Evolutionary conservation across 2,113 vertebrate species (phyloP).

Genomic region (Morone chrysops): DNA sequence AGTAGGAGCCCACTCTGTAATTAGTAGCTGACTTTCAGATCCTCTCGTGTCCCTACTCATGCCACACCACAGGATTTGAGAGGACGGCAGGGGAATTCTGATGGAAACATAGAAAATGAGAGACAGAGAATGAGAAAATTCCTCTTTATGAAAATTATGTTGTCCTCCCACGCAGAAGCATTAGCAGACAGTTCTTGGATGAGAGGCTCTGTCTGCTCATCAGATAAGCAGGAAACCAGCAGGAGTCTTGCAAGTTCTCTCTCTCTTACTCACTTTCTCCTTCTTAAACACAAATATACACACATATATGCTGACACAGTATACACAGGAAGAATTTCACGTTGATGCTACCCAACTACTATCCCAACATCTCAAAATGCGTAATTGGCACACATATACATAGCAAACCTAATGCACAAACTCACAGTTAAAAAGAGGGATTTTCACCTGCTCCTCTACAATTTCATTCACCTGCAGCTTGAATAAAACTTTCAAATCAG

Average conservation of each 20-base stretch:
- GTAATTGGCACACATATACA: not conserved
- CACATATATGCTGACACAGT: not conserved
- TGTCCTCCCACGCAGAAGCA: slow-evolving; percentile 46
- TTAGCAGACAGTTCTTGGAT: slow-evolving; percentile 54
- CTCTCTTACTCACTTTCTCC: not conserved
- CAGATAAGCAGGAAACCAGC: slow-evolving; percentile 55
- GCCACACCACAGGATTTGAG: slow-evolving; percentile 42
- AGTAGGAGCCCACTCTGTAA: slow-evolving; percentile 63
- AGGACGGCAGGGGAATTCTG: slow-evolving; percentile 40
- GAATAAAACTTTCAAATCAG: slow-evolving; percentile 12
- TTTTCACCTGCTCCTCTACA: not conserved
- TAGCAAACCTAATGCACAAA: not conserved
- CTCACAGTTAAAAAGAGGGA: not conserved
- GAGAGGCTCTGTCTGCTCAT: slow-evolving; percentile 59
- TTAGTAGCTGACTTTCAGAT: slow-evolving; percentile 63
- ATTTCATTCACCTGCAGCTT: slow-evolving; percentile 30
- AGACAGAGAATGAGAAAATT: slow-evolving; percentile 46
- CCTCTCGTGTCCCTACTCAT: slow-evolving; percentile 43
- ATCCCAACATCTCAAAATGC: not conserved
- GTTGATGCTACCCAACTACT: not conserved
- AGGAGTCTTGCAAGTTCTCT: slow-evolving; percentile 31
- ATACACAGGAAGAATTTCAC: not conserved
- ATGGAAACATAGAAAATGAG: slow-evolving; percentile 35
- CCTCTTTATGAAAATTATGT: slow-evolving; percentile 51
- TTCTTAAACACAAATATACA: slow-evolving; percentile 10